Percentiles rank a stretch among this genome's conserved stretches.
phyloP scores from a whole-genome alignment of 1,140 invertebrate species.

The Diorhabda sublineata region DNA sequence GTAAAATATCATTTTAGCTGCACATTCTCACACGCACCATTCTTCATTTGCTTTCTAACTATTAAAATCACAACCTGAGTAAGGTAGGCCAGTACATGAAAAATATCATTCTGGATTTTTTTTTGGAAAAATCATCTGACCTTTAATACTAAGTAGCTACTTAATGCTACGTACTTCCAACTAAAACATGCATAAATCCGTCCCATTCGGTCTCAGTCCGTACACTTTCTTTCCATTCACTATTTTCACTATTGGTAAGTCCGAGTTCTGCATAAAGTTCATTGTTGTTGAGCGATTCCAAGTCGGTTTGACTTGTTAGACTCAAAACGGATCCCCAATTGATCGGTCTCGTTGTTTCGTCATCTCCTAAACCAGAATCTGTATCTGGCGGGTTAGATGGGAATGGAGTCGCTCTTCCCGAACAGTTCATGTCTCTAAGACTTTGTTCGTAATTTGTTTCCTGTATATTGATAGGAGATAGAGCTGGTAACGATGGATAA shows the following conservation, averaged over 20 bases:
- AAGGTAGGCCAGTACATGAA: constrained; percentile 24
- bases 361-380: constrained; percentile 74
- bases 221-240: constrained; percentile 42
- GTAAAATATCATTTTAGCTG: constrained; percentile 28
- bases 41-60: constrained; percentile 23
- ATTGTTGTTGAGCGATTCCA: constrained; percentile 78
- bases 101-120: background rate
- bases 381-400: constrained; percentile 55
- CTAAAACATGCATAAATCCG: constrained; percentile 46
- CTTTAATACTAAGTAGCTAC: constrained; percentile 7
- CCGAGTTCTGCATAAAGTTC: constrained; percentile 57
- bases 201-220: constrained; percentile 45
- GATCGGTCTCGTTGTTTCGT: constrained; percentile 70
- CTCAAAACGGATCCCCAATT: constrained; percentile 89
- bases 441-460: constrained; percentile 54
- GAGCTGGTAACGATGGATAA: constrained; percentile 40
- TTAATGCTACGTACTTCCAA: constrained; percentile 46
- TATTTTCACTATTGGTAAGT: constrained; percentile 30
- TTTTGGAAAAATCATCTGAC: background rate
- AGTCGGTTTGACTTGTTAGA: constrained; percentile 75
- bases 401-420: constrained; percentile 61
- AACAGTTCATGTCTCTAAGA: constrained; percentile 46
- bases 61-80: constrained; percentile 48
- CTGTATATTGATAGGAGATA: constrained; percentile 48
- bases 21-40: constrained; percentile 39